Evolutionary conservation across 2,797 vertebrate genomes (phyloP), one percentile per base, ranked within the genome.

Genomic region (Microctenopoma steveboyesi): DNA sequence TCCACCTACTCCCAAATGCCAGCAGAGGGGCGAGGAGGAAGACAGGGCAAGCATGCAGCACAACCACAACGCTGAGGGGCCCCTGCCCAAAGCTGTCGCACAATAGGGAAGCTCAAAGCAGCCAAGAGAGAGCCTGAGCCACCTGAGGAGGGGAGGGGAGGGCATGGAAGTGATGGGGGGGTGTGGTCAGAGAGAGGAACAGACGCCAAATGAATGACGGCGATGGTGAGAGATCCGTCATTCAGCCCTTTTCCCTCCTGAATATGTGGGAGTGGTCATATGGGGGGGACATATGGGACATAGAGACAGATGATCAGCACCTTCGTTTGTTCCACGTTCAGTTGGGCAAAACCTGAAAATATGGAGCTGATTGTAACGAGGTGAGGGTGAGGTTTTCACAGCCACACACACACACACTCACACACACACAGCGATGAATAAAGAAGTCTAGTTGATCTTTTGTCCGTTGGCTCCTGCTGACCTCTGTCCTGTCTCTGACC

Each of bases 11-110:
- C 60, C n/a, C 22, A 70, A 60, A 63, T 51, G 69, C 83, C 81
- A 81, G 88, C 81, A 74, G 83, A 74, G 88, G 82, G 84, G 80
- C 78, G 75, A 85, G 86, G 89, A 94, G 94, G 93, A 92, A 91
- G 89, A 92, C 92, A 91, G 95, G 95, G 94, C 92, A 91, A 95
- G 95, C 95, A 95, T 94, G 92, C 91, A 92, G 92, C 91, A 91
- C 82, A 83, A 22, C 89, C 93, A 83, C 83, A 88, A 82, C 71
- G 73, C 83, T 74, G 72, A 87, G 64, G 83, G 74, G 62, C 62
- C 76, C 76, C 69, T 47, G 9, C 35, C 72, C 64, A 11, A 70
- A 83, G 72, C 77, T 73, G 63, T 54, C 64, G 82, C 81, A 51
- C 25, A 35, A 42, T 2, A 10, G 27, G 53, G 52, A 53, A 45